A percentile compares a stretch with the other conserved stretches of the same genome.
These are phyloP conservation scores for Agrochola circellaris DNA, from an alignment of 2,888 invertebrate species.

Conservation along the genomic window DNA sequence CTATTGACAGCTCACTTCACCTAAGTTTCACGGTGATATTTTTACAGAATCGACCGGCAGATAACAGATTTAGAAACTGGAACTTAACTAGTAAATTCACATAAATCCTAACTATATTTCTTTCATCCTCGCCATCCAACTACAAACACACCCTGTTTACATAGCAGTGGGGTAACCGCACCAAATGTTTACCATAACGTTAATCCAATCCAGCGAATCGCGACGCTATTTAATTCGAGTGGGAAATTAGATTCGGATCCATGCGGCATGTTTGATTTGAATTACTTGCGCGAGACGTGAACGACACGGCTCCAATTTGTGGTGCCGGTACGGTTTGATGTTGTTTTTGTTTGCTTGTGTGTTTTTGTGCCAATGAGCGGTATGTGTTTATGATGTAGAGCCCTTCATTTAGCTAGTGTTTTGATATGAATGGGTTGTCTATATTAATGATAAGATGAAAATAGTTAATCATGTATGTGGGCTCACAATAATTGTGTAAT, in stretches of 20 bases:
- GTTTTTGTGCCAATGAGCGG: slow-evolving; percentile 26
- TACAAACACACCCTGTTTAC: slow-evolving; percentile 61
- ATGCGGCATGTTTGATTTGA: slow-evolving; percentile 83
- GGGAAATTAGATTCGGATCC: slow-evolving; percentile 85
- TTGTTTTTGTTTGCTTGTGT: slow-evolving; percentile 52
- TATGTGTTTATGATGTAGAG: background rate
- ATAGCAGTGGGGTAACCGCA: slow-evolving; percentile 65
- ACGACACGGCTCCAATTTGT: slow-evolving; percentile 68
- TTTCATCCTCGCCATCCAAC: slow-evolving; percentile 26
- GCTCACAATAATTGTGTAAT: background rate
- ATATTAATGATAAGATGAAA: background rate
- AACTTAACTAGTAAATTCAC: slow-evolving; percentile 10
- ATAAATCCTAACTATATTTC: slow-evolving; percentile 9
- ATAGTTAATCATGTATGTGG: background rate
- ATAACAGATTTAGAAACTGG: background rate
- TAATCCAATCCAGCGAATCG: slow-evolving; percentile 82
- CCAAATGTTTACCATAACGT: slow-evolving; percentile 75
- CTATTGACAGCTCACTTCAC: too few relatives aligned
- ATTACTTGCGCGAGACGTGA: slow-evolving; percentile 73
- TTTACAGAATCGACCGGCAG: too few relatives aligned
- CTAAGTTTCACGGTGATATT: too few relatives aligned
- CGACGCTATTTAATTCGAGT: slow-evolving; percentile 81
- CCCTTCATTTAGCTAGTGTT: background rate
- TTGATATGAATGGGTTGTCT: background rate
- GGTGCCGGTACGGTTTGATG: slow-evolving; percentile 59